phyloP scores from a whole-genome alignment of 2,113 vertebrate genomes.

The Callipepla squamata region DNA sequence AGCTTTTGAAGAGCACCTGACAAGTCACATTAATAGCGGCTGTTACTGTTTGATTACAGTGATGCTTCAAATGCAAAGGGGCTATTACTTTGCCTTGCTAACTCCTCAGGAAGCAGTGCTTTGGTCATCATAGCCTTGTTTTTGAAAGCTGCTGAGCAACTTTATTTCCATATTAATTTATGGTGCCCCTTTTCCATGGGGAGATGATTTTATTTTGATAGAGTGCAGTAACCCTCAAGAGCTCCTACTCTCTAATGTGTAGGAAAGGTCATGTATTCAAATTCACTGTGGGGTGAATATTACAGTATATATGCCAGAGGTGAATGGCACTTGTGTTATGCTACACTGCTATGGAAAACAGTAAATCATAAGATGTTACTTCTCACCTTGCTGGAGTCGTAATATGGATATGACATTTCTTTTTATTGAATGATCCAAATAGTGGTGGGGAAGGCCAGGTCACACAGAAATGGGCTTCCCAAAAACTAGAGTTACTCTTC shows the following conservation, averaged over 20 bases:
- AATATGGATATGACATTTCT: background rate
- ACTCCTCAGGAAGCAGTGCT: background rate
- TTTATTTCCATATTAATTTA: conserved; percentile 14
- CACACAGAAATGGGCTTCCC: background rate
- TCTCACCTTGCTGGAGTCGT: conserved; percentile 47
- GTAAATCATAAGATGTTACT: conserved; percentile 27
- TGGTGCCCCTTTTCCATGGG: background rate
- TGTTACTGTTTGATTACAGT: conserved; percentile 14
- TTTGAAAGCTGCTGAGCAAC: background rate
- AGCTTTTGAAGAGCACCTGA: conserved; percentile 59
- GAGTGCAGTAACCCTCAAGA: background rate
- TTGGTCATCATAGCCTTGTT: background rate
- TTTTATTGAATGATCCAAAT: conserved; percentile 35
- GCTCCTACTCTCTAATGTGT: background rate
- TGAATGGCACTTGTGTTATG: background rate
- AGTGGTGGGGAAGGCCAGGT: background rate
- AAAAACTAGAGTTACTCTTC: background rate
- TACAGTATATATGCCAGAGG: background rate
- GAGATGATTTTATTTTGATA: conserved; percentile 49
- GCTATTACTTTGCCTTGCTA: background rate
- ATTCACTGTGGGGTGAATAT: background rate
- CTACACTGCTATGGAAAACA: background rate
- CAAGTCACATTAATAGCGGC: conserved; percentile 26
- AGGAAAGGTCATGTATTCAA: conserved; percentile 45
- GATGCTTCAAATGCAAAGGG: background rate